These are phyloP conservation scores for Diogma glabrata DNA, from an alignment of 2,888 invertebrate genomes.

Conservation along the genomic window DNA sequence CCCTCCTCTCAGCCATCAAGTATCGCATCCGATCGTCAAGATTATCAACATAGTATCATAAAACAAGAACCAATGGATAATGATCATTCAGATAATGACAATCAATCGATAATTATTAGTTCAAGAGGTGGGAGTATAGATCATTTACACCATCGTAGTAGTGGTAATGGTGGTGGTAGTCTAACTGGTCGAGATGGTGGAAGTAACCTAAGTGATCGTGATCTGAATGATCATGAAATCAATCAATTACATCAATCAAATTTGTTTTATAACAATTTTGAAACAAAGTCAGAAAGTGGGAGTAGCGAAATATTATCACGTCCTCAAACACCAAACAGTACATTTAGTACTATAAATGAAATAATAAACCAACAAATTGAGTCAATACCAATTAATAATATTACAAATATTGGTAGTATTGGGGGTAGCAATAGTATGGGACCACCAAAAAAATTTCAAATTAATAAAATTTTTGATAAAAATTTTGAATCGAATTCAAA, in stretches of 20 bases:
- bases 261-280: constrained; percentile 40
- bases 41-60: not conserved
- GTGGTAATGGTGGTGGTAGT: too few species aligned
- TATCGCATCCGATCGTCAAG: constrained; percentile 21
- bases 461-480: constrained; percentile 33
- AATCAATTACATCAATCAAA: constrained; percentile 34
- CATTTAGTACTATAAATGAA: constrained; percentile 30
- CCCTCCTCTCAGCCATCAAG: constrained; percentile 30
- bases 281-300: constrained; percentile 36
- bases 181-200: too few species aligned
- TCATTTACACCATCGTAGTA: too few species aligned
- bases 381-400: constrained; percentile 25
- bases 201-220: constrained; percentile 26
- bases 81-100: constrained; percentile 31
- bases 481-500: constrained; percentile 50
- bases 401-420: constrained; percentile 21
- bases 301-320: constrained; percentile 36
- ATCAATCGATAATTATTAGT: constrained; percentile 34
- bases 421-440: constrained; percentile 36
- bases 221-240: constrained; percentile 30
- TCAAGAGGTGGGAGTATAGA: constrained; percentile 9
- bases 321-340: constrained; percentile 33
- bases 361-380: constrained; percentile 34
- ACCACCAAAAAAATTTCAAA: constrained; percentile 36
- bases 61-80: constrained; percentile 37